phyloP scores from a whole-genome alignment of 2,888 invertebrate genomes.

The Geophilus truncorum region DNA sequence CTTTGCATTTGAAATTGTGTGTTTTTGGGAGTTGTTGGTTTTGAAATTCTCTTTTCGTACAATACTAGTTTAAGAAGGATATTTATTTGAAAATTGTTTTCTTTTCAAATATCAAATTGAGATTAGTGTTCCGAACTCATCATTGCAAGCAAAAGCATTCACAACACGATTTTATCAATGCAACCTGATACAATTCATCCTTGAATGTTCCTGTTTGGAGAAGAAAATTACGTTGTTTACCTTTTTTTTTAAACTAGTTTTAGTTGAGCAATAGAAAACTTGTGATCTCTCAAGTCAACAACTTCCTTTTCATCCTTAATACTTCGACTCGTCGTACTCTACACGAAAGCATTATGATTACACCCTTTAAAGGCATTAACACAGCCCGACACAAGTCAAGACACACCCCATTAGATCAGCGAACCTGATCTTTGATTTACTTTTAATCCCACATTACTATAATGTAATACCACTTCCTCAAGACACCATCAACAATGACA shows the following conservation, averaged over 20 bases:
- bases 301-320: not conserved
- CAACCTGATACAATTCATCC: no score
- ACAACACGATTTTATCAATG: no score
- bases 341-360: not conserved
- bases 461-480: not conserved
- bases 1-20: not conserved
- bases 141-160: no score
- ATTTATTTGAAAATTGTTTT: no score
- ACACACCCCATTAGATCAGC: not conserved
- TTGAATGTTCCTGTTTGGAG: no score
- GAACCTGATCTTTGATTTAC: not conserved
- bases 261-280: no score
- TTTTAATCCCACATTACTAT: not conserved
- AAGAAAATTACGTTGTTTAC: no score
- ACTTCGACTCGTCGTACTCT: not conserved
- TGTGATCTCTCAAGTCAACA: no score
- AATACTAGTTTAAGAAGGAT: no score
- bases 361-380: not conserved
- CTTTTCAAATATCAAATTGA: no score
- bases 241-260: no score
- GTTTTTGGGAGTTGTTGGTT: not conserved
- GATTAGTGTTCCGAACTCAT: no score
- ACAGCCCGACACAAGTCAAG: not conserved
- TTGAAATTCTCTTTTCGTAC: not conserved
- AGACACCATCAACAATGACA: not conserved